Percentiles rank a stretch among this genome's conserved stretches.
phyloP scores from a whole-genome alignment of 2,888 invertebrate species.

The Protodeltote pygarga region DNA sequence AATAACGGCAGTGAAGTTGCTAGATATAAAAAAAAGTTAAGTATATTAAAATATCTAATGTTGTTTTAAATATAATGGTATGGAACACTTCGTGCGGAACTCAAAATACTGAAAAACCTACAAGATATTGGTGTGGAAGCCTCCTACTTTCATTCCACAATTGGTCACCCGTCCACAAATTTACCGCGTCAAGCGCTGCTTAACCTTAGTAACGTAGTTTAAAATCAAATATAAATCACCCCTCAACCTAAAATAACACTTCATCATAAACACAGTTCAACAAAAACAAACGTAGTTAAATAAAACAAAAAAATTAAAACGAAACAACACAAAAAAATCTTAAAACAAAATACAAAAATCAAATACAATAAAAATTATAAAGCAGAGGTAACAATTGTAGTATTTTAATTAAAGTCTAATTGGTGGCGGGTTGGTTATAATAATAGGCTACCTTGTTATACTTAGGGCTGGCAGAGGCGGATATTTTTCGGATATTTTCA shows the following conservation, averaged over 20 bases:
- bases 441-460: constrained; percentile 32
- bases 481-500: constrained; percentile 19
- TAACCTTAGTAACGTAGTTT: neutral
- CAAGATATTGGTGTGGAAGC: no score
- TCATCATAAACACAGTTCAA: neutral
- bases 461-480: constrained; percentile 26
- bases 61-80: no score
- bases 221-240: neutral
- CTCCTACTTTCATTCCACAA: neutral
- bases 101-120: no score
- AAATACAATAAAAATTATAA: constrained; percentile 37
- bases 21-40: no score
- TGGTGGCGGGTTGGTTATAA: constrained; percentile 48
- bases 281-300: neutral
- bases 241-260: neutral
- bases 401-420: constrained; percentile 60
- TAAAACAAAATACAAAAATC: constrained; percentile 11
- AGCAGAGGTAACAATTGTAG: constrained; percentile 37
- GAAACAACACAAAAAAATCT: constrained; percentile 13
- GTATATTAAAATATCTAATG: no score
- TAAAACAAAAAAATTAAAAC: constrained; percentile 4
- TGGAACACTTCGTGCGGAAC: no score
- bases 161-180: no score
- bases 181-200: no score
- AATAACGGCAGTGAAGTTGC: no score